Evolutionary conservation across 92 coral and sea anemone species (phyloP).

Genomic region (Porites cylindrica): DNA sequence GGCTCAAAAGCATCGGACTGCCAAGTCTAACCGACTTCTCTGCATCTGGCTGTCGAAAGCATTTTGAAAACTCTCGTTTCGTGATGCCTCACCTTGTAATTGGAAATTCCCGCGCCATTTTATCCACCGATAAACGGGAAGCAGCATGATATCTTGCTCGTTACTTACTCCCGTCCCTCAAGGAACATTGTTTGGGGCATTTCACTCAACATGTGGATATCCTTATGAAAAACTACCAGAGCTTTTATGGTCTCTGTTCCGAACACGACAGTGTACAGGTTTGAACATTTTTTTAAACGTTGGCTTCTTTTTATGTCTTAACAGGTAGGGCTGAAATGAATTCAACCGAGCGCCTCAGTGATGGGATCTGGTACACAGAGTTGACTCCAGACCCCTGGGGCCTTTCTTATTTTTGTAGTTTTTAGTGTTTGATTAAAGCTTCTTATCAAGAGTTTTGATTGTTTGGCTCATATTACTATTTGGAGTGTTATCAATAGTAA

Average conservation of each 20-base stretch:
- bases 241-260: too few relatives aligned
- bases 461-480: constrained; percentile 14
- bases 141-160: too few relatives aligned
- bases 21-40: too few relatives aligned
- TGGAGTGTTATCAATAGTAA: too few relatives aligned
- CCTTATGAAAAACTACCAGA: background rate
- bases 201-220: background rate
- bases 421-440: background rate
- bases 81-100: too few relatives aligned
- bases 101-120: too few relatives aligned
- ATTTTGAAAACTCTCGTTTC: too few relatives aligned
- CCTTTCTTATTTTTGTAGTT: background rate
- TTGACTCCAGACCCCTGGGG: constrained; percentile 10
- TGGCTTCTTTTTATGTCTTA: constrained; percentile 25
- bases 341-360: constrained; percentile 18
- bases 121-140: too few relatives aligned
- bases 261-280: background rate
- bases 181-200: too few relatives aligned
- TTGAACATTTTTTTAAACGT: constrained; percentile 1
- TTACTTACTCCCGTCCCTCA: too few relatives aligned
- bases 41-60: too few relatives aligned
- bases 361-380: constrained; percentile 30
- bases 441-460: constrained; percentile 1
- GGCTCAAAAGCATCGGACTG: background rate
- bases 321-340: constrained; percentile 31